phyloP scores from a whole-genome alignment of 2,113 vertebrate genomes.

The Semnornis frantzii region DNA sequence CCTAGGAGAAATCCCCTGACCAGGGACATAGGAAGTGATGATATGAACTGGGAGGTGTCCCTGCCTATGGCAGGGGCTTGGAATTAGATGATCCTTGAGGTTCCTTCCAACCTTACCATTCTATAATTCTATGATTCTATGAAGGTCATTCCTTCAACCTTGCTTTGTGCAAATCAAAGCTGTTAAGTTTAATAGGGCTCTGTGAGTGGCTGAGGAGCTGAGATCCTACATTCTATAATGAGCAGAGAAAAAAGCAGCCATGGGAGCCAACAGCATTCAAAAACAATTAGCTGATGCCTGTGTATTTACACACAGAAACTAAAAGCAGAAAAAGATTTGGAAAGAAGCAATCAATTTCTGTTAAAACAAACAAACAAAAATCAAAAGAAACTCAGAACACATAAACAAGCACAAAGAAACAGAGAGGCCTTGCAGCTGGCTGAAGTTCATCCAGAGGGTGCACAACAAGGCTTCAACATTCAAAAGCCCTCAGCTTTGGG shows the following conservation, averaged over 20 bases:
- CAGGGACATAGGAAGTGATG: not conserved
- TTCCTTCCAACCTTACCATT: no score
- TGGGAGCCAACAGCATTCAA: not conserved
- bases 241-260: not conserved
- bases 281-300: not conserved
- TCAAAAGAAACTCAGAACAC: not conserved
- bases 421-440: not conserved
- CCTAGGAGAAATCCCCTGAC: not conserved
- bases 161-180: not conserved
- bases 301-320: not conserved
- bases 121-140: no score
- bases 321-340: not conserved
- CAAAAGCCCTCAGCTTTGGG: not conserved
- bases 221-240: rapidly evolving
- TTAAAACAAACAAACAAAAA: not conserved
- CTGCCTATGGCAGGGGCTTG: no score
- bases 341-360: not conserved
- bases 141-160: not conserved
- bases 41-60: not conserved
- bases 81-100: no score
- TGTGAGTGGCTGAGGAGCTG: not conserved
- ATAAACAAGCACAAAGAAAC: not conserved
- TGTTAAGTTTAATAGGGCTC: not conserved
- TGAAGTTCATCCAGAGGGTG: not conserved
- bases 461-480: not conserved